phyloP scores from a whole-genome alignment of 2,797 vertebrate genomes.

The Spea hammondii region DNA sequence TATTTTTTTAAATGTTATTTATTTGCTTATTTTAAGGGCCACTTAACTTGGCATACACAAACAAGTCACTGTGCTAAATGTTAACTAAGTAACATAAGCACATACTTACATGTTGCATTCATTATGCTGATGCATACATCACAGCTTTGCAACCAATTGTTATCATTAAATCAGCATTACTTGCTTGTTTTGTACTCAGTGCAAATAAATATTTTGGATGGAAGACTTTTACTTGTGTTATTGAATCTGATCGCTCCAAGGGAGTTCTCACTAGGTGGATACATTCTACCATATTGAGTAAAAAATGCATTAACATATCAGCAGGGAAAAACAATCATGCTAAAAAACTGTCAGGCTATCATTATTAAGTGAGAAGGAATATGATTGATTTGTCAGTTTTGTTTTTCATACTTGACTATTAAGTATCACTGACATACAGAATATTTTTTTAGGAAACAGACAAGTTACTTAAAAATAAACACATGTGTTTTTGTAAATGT shows the following conservation, averaged over 20 bases:
- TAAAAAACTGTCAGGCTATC: slow-evolving; percentile 46
- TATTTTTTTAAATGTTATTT: no score
- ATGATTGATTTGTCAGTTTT: slow-evolving; percentile 51
- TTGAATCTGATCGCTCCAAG: slow-evolving; percentile 40
- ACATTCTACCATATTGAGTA: slow-evolving; percentile 33
- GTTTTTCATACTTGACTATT: slow-evolving; percentile 47
- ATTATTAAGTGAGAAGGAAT: slow-evolving; percentile 52
- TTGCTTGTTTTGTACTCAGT: slow-evolving; percentile 26
- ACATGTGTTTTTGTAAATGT: slow-evolving; percentile 11
- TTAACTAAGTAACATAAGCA: neutral
- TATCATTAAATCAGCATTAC: slow-evolving; percentile 10
- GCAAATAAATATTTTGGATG: slow-evolving; percentile 45
- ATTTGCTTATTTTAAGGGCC: no score
- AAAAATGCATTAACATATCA: slow-evolving; percentile 52
- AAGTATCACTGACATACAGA: slow-evolving; percentile 44
- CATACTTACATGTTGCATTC: slow-evolving; percentile 16
- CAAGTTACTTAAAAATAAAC: slow-evolving; percentile 34
- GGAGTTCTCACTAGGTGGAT: slow-evolving; percentile 34
- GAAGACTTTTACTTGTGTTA: slow-evolving; percentile 24
- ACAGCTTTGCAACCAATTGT: slow-evolving; percentile 17
- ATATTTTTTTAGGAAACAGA: slow-evolving; percentile 25
- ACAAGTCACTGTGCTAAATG: no score
- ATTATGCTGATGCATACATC: slow-evolving; percentile 8
- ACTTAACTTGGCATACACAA: no score
- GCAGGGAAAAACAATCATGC: slow-evolving; percentile 46